These are phyloP conservation scores for Cantharis rufa DNA, from an alignment of 2,888 invertebrate genomes.

Conservation along the genomic window DNA sequence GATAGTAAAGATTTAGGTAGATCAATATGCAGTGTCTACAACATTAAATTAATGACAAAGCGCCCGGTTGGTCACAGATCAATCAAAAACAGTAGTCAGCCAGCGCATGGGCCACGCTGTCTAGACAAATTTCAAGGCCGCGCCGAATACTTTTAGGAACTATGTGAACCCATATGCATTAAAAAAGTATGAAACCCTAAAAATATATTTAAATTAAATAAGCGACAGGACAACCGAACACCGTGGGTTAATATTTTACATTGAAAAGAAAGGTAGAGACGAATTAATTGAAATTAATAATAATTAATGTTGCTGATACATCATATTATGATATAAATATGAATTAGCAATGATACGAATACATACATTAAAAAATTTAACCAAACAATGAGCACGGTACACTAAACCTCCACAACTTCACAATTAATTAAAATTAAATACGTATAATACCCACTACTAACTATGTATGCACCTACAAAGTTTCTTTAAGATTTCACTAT, in stretches of 20 bases:
- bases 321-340: not conserved
- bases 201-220: not conserved
- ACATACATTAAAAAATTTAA: not conserved
- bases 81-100: constrained; percentile 35
- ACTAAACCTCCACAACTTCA: not conserved
- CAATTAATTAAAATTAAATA: not conserved
- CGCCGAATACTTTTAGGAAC: constrained; percentile 23
- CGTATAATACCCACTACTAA: too few relatives aligned
- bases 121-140: constrained; percentile 40
- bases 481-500: too few relatives aligned
- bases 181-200: not conserved
- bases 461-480: too few relatives aligned
- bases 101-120: constrained; percentile 40
- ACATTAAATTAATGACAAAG: constrained; percentile 32
- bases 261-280: not conserved
- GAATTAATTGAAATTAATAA: not conserved
- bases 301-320: not conserved
- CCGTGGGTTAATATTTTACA: not conserved
- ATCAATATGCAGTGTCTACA: constrained; percentile 30
- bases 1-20: constrained; percentile 12
- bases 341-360: not conserved
- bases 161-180: constrained; percentile 8
- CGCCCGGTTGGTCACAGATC: constrained; percentile 34
- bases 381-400: not conserved
- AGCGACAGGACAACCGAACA: not conserved